Conservation (phyloP, 2,113 vertebrate genomes). For the Beaufortia kweichowensis region DNA sequence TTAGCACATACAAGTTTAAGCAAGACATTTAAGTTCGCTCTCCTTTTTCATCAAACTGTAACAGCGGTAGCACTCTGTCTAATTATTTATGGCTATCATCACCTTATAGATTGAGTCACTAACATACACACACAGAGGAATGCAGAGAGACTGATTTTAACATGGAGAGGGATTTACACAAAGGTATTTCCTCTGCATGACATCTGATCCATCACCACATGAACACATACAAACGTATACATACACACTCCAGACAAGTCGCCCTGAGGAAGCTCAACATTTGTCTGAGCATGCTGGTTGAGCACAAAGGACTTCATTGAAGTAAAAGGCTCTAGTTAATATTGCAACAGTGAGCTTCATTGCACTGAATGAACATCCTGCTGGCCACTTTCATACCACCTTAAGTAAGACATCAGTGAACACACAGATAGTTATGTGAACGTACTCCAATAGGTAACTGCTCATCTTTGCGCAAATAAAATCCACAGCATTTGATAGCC, state of each 20-base stretch:
- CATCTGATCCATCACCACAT: constrained; percentile 49
- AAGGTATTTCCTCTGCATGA: constrained; percentile 58
- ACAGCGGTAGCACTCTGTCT: neutral
- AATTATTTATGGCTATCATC: neutral
- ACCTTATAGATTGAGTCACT: neutral
- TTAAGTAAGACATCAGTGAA: neutral
- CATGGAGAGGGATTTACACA: constrained; percentile 44
- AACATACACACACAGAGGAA: constrained; percentile 13
- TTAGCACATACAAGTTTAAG: too few species aligned
- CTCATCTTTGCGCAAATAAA: neutral
- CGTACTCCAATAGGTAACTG: neutral
- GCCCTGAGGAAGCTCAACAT: constrained; percentile 49
- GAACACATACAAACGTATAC: constrained; percentile 31
- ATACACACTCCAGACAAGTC: constrained; percentile 30
- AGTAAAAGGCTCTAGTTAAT: constrained; percentile 23
- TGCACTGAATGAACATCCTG: constrained; percentile 7
- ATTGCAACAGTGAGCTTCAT: neutral
- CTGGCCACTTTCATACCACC: neutral
- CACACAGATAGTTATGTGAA: neutral
- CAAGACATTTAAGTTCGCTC: too few species aligned
- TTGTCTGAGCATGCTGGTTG: constrained; percentile 50
- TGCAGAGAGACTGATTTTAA: constrained; percentile 11
- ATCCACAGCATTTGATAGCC: neutral
- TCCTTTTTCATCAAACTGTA: neutral
- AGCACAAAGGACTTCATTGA: constrained; percentile 52